These are phyloP conservation scores for Acanthornis magna DNA, from an alignment of 2,797 vertebrate genomes.

Conservation along the genomic window DNA sequence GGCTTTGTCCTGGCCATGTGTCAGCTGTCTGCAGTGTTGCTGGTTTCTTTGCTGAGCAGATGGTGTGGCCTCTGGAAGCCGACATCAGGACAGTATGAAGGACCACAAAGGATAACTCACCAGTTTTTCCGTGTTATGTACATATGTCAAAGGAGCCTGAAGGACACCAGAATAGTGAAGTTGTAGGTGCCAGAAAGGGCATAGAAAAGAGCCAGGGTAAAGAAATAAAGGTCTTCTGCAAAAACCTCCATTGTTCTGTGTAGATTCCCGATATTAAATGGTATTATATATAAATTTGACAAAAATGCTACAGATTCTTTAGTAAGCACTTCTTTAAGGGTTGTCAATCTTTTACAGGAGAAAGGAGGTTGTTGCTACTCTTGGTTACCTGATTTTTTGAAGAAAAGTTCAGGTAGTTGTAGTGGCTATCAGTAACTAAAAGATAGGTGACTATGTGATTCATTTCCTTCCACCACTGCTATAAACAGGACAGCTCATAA, in stretches of 20 bases:
- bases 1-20: background rate
- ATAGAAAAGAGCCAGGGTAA: background rate
- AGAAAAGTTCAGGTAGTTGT: background rate
- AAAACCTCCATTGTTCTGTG: background rate
- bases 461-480: background rate
- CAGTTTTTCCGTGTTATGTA: background rate
- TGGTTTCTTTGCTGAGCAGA: slow-evolving; percentile 1
- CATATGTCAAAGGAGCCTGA: background rate
- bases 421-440: background rate
- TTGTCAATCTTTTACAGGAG: background rate
- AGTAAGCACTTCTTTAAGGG: background rate
- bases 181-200: background rate
- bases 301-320: background rate
- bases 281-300: background rate
- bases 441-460: background rate
- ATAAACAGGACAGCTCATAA: background rate
- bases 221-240: background rate
- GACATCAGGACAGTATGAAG: background rate
- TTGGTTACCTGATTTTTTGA: background rate
- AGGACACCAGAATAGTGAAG: background rate
- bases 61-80: background rate
- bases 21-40: background rate
- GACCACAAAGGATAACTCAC: background rate
- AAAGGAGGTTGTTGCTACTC: background rate
- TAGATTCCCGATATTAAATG: background rate